Evolutionary conservation across 2,113 vertebrate genomes (phyloP).

Genomic region (Turdus rufiventris): DNA sequence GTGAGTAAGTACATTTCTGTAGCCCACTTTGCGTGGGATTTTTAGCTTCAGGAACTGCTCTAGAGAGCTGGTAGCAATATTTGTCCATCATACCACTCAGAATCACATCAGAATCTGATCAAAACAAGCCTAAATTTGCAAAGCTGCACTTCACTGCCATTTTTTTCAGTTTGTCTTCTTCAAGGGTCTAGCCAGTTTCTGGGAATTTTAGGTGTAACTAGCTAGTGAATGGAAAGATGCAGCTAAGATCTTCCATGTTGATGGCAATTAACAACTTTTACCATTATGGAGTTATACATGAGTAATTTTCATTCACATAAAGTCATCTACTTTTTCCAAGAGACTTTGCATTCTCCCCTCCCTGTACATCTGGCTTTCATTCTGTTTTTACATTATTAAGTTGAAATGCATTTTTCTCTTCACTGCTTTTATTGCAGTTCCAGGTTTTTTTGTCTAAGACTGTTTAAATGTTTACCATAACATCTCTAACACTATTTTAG

Average conservation of each 20-base stretch:
- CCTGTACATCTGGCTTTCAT: neutral
- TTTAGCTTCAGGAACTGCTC: neutral
- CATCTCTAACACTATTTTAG: neutral
- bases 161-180: neutral
- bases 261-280: neutral
- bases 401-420: neutral
- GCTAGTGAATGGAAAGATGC: neutral
- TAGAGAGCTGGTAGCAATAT: neutral
- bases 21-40: neutral
- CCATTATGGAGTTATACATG: neutral
- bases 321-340: neutral
- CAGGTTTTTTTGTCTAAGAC: neutral
- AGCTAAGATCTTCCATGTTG: neutral
- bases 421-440: neutral
- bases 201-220: neutral
- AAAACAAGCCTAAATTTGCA: neutral
- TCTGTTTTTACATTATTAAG: neutral
- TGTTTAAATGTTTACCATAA: neutral
- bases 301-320: neutral
- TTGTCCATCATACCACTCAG: rapidly evolving
- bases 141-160: neutral
- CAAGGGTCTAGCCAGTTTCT: neutral
- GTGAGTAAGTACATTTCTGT: neutral
- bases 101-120: neutral
- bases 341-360: neutral